Conservation (phyloP, 2,113 vertebrate species). For the Caloenas nicobarica region DNA sequence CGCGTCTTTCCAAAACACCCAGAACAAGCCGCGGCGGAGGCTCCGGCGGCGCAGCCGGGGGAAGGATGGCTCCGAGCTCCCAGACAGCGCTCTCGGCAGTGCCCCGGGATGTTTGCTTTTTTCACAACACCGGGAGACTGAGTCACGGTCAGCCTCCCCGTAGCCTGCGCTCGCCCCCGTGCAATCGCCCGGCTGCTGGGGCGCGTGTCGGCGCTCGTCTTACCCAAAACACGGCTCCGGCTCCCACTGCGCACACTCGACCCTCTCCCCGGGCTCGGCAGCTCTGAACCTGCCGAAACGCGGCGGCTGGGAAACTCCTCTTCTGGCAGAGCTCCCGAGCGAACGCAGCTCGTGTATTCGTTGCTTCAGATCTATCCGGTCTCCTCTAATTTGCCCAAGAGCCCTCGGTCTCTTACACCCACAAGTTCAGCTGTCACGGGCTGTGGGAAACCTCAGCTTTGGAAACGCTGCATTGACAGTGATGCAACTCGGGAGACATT, state of each 20-base stretch:
- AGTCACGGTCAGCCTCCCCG: not conserved
- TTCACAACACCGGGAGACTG: not conserved
- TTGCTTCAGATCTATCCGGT: not conserved
- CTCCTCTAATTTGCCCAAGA: not conserved
- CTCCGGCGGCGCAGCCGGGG: accelerated
- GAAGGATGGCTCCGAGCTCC: not conserved
- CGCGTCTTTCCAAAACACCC: not conserved
- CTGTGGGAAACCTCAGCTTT: not conserved
- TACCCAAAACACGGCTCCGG: not conserved
- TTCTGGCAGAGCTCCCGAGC: not conserved
- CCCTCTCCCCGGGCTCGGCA: not conserved
- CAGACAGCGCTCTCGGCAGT: accelerated
- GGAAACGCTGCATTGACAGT: not conserved
- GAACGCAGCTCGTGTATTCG: not conserved
- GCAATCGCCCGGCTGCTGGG: not conserved
- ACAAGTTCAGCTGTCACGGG: not conserved
- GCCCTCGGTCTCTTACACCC: not conserved
- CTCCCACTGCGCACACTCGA: accelerated
- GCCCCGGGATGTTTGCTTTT: not conserved
- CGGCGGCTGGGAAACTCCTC: not conserved
- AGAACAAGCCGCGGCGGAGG: not conserved
- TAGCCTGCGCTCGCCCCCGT: not conserved
- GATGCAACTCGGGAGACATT: not conserved
- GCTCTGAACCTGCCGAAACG: not conserved
- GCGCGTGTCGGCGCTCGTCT: accelerated